Evolutionary conservation across 2,113 vertebrate species (phyloP).

Genomic region (Neotragus pygmaeus): DNA sequence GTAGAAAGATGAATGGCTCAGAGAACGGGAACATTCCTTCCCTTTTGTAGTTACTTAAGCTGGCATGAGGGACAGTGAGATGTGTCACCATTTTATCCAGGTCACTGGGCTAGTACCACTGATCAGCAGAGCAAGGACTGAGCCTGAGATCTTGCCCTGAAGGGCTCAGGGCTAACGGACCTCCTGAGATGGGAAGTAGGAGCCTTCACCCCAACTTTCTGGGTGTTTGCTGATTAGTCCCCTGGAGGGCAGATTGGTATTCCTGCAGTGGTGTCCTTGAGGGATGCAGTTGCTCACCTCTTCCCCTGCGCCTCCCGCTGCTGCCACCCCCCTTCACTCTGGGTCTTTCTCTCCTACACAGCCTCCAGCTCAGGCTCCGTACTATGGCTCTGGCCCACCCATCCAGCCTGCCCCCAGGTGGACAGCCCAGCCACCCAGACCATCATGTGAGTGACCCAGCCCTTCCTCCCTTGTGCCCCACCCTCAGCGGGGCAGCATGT

Average conservation of each 20-base stretch:
- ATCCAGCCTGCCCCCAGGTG: constrained; percentile 86
- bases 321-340: neutral
- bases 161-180: neutral
- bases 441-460: constrained; percentile 82
- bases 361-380: constrained; percentile 84
- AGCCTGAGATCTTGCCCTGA: neutral
- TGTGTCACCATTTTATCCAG: neutral
- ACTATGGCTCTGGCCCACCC: constrained; percentile 84
- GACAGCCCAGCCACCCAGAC: constrained; percentile 84
- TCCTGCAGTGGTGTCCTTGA: neutral
- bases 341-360: constrained; percentile 62
- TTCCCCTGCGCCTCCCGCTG: accelerated
- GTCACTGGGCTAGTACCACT: neutral
- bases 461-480: neutral
- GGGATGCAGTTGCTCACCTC: neutral
- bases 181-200: neutral
- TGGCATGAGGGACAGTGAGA: no score
- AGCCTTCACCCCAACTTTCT: neutral
- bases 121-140: neutral
- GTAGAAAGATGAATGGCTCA: neutral
- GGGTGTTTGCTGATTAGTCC: neutral
- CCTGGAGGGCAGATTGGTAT: neutral
- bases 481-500: accelerated
- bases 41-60: neutral
- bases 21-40: neutral